A percentile compares a stretch with the other conserved stretches of the same genome.
These are phyloP conservation scores for Ectropis crepuscularia DNA, from an alignment of 2,888 invertebrate species.

Conservation along the genomic window DNA sequence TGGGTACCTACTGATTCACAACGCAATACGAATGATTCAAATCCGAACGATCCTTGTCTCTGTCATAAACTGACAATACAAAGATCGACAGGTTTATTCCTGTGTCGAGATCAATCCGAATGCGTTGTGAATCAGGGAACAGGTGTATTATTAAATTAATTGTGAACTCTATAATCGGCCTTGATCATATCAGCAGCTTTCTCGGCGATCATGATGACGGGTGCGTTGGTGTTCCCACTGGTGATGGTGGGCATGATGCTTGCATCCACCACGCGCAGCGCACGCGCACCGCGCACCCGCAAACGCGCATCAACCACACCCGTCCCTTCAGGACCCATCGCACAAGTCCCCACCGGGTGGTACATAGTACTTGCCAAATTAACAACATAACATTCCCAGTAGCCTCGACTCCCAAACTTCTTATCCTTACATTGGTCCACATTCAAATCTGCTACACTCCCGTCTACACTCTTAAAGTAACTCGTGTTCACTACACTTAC, in stretches of 20 bases:
- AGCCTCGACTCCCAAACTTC: slow-evolving; percentile 54
- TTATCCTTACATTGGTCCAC: slow-evolving; percentile 52
- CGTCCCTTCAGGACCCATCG: slow-evolving; percentile 48
- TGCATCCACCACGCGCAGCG: slow-evolving; percentile 86
- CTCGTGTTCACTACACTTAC: slow-evolving; percentile 45
- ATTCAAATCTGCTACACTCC: slow-evolving; percentile 44
- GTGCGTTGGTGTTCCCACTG: slow-evolving; percentile 85
- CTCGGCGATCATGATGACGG: slow-evolving; percentile 86
- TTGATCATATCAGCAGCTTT: slow-evolving; percentile 85
- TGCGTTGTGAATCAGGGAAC: background rate
- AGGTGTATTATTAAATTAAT: background rate
- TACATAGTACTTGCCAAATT: slow-evolving; percentile 55
- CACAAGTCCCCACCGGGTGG: slow-evolving; percentile 54
- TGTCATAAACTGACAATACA: no score
- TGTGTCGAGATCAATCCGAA: background rate
- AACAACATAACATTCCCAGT: slow-evolving; percentile 63
- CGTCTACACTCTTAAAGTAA: slow-evolving; percentile 42
- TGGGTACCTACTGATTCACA: no score
- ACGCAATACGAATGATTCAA: no score
- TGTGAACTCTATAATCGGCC: slow-evolving; percentile 38
- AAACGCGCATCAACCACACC: slow-evolving; percentile 51
- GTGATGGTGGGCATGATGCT: slow-evolving; percentile 87
- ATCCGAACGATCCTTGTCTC: no score
- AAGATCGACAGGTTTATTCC: no score
- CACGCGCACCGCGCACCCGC: slow-evolving; percentile 79